Percentiles rank a stretch among this genome's conserved stretches.
phyloP scores from a whole-genome alignment of 2,888 invertebrate genomes.

The Ariolimax columbianus region DNA sequence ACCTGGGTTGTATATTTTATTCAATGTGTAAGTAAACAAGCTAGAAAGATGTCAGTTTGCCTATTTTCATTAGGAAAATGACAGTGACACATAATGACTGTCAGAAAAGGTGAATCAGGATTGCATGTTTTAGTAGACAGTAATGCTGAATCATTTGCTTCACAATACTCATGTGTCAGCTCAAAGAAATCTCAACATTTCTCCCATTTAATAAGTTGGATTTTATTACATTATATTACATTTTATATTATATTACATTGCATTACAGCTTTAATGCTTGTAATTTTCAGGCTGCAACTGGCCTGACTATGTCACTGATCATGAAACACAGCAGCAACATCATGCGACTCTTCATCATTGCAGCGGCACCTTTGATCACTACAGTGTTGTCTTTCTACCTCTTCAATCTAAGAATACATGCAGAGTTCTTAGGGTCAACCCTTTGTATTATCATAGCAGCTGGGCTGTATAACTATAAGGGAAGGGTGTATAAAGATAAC shows the following conservation, averaged over 20 bases:
- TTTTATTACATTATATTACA: constrained; percentile 37
- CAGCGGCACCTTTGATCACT: constrained; percentile 64
- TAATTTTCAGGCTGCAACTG: constrained; percentile 71
- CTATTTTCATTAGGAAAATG: too few relatives aligned
- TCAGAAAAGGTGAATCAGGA: too few relatives aligned
- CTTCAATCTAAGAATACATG: constrained; percentile 67
- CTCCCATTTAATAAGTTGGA: too few relatives aligned
- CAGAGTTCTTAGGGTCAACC: constrained; percentile 13
- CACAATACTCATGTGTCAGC: too few relatives aligned
- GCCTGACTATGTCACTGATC: constrained; percentile 77
- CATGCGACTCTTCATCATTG: constrained; percentile 74
- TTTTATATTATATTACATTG: too few relatives aligned
- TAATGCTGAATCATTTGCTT: too few relatives aligned
- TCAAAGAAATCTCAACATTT: too few relatives aligned
- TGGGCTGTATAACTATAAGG: constrained; percentile 32
- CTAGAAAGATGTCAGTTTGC: too few relatives aligned
- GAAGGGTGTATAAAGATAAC: background rate
- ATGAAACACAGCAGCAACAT: constrained; percentile 78
- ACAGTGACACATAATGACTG: too few relatives aligned
- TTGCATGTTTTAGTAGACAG: too few relatives aligned
- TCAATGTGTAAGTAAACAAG: too few relatives aligned
- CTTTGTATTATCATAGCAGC: constrained; percentile 14
- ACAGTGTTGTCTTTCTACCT: constrained; percentile 73
- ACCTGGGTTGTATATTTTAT: too few relatives aligned
- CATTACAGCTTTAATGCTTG: background rate